phyloP scores from a whole-genome alignment of 2,888 invertebrate species.

The Microlaimidae sp. region DNA sequence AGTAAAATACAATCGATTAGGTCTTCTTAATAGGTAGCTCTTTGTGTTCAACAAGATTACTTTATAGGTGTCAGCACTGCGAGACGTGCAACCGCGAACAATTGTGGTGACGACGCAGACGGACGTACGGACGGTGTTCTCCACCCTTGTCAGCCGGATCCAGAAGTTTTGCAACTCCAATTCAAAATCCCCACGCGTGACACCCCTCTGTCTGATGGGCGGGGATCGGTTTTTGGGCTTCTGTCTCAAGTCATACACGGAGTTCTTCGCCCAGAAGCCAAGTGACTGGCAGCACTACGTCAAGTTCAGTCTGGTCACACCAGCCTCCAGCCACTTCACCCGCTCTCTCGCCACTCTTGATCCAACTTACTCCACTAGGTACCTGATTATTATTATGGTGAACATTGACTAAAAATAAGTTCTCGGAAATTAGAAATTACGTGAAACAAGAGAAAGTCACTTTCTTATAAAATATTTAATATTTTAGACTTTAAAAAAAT shows the following conservation, averaged over 20 bases:
- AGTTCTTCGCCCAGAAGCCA: conserved; percentile 23
- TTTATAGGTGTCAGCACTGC: too few relatives aligned
- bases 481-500: too few relatives aligned
- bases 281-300: conserved; percentile 30
- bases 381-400: too few relatives aligned
- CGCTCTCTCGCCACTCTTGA: conserved; percentile 6
- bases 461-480: too few relatives aligned
- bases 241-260: conserved; percentile 10
- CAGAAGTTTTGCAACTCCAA: conserved; percentile 28
- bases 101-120: not conserved
- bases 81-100: not conserved
- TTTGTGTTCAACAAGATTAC: too few relatives aligned
- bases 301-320: conserved; percentile 26
- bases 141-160: conserved; percentile 2
- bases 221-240: conserved; percentile 22
- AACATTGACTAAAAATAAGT: too few relatives aligned
- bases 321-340: conserved; percentile 14
- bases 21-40: too few relatives aligned
- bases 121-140: conserved; percentile 11
- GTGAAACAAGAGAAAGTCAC: too few relatives aligned
- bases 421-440: too few relatives aligned
- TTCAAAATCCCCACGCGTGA: conserved; percentile 25
- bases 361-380: not conserved
- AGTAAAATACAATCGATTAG: too few relatives aligned
- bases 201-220: conserved; percentile 27